Percentiles rank a stretch among this genome's conserved stretches.
Conservation (phyloP, 1,140 invertebrate genomes). For the Sycophaga agraensis region DNA sequence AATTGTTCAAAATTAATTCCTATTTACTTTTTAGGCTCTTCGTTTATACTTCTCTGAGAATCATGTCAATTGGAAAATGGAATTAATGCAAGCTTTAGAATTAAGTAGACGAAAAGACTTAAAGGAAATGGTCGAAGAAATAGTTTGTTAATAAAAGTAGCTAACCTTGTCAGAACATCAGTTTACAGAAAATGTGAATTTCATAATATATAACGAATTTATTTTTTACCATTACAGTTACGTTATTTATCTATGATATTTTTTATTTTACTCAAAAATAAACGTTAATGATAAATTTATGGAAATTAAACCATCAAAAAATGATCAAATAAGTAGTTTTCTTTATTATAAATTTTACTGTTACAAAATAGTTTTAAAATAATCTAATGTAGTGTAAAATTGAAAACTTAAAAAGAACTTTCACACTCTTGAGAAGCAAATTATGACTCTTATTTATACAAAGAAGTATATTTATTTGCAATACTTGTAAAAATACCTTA, state of each 20-base stretch:
- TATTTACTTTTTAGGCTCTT: constrained; percentile 40
- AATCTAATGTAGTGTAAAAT: no score
- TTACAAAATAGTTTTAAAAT: no score
- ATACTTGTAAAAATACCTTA: constrained; percentile 34
- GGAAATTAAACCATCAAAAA: no score
- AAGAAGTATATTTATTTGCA: constrained; percentile 28
- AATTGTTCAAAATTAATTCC: constrained; percentile 4
- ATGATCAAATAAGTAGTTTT: no score
- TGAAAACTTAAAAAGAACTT: no score
- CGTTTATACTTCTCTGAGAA: constrained; percentile 36
- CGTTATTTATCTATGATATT: neutral
- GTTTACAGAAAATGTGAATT: no score
- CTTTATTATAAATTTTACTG: no score
- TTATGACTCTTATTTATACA: constrained; percentile 16
- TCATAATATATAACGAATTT: neutral
- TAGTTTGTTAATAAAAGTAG: constrained; percentile 24
- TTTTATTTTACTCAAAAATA: neutral
- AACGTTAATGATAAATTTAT: neutral
- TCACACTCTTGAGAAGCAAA: no score
- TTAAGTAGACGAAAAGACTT: constrained; percentile 45
- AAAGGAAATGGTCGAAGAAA: constrained; percentile 39
- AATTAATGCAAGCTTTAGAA: constrained; percentile 43
- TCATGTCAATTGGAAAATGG: constrained; percentile 38
- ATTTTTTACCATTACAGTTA: no score
- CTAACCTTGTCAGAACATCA: no score